A percentile compares a stretch with the other conserved stretches of the same genome.
These are phyloP conservation scores for Fukomys damarensis DNA, from an alignment of 2,113 vertebrate genomes.

Conservation along the genomic window DNA sequence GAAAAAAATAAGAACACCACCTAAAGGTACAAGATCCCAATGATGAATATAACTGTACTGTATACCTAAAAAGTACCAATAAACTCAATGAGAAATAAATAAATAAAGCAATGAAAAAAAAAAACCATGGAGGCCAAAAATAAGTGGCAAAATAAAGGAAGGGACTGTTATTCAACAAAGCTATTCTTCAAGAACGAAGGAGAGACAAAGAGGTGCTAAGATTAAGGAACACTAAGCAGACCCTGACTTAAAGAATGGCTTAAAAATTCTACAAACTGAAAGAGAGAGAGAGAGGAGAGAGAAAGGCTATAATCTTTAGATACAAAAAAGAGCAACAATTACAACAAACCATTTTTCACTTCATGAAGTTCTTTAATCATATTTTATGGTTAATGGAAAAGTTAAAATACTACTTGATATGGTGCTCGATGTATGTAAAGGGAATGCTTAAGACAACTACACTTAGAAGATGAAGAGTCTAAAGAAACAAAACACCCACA, in stretches of 20 bases:
- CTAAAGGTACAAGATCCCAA: too few relatives aligned
- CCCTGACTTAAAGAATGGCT: not conserved
- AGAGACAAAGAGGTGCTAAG: not conserved
- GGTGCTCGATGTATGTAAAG: not conserved
- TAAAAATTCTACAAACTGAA: not conserved
- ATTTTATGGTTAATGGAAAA: not conserved
- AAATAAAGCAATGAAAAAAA: too few relatives aligned
- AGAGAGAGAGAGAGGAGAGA: too few relatives aligned
- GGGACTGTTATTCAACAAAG: not conserved
- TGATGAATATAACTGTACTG: too few relatives aligned
- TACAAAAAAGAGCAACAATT: not conserved
- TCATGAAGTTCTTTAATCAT: not conserved
- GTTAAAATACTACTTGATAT: not conserved
- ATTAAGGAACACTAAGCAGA: not conserved
- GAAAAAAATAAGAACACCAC: too few relatives aligned
- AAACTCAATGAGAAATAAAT: too few relatives aligned
- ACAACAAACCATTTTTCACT: not conserved
- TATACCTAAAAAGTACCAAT: too few relatives aligned
- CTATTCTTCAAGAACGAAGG: not conserved
- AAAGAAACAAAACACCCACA: not conserved
- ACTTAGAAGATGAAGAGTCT: not conserved
- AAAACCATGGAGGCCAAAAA: not conserved
- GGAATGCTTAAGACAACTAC: not conserved
- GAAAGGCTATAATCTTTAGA: not conserved
- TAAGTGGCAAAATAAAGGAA: not conserved